A percentile compares a stretch with the other conserved stretches of the same genome.
These are phyloP conservation scores for Megaceryle alcyon DNA, from an alignment of 2,797 vertebrate species.

Conservation along the genomic window DNA sequence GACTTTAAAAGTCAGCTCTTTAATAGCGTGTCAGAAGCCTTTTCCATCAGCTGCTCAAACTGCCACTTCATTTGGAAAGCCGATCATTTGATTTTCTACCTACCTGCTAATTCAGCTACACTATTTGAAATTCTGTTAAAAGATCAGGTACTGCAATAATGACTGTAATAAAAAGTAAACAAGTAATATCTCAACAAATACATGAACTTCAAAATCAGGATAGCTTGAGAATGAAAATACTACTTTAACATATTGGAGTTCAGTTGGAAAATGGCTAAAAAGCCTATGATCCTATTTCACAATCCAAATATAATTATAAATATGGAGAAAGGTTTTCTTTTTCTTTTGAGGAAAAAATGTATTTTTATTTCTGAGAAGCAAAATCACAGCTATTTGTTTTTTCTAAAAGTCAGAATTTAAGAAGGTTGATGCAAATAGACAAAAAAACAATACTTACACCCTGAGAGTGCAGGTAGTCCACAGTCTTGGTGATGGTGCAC, in stretches of 20 bases:
- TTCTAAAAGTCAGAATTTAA: neutral
- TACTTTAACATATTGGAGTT: neutral
- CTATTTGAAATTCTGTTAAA: neutral
- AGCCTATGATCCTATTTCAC: neutral
- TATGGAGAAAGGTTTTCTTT: neutral
- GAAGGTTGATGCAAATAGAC: neutral
- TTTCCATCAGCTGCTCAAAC: neutral
- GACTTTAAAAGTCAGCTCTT: neutral
- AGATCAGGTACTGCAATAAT: neutral
- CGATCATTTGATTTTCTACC: neutral
- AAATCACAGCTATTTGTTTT: neutral
- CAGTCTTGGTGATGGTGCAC: slow-evolving; percentile 89
- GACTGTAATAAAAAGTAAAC: neutral
- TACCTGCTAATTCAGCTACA: neutral
- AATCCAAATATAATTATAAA: neutral
- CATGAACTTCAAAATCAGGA: neutral
- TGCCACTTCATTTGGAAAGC: neutral
- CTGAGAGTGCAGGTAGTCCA: slow-evolving; percentile 96
- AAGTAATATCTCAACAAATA: neutral
- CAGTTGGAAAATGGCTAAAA: neutral
- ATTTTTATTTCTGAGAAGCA: neutral
- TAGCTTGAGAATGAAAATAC: neutral
- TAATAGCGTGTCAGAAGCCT: neutral
- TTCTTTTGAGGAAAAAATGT: rapidly evolving
- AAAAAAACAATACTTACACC: slow-evolving; percentile 80